Evolutionary conservation across 2,888 invertebrate genomes (phyloP), one percentile per base, ranked within the genome.

Genomic region (Melanchra persicariae): DNA sequence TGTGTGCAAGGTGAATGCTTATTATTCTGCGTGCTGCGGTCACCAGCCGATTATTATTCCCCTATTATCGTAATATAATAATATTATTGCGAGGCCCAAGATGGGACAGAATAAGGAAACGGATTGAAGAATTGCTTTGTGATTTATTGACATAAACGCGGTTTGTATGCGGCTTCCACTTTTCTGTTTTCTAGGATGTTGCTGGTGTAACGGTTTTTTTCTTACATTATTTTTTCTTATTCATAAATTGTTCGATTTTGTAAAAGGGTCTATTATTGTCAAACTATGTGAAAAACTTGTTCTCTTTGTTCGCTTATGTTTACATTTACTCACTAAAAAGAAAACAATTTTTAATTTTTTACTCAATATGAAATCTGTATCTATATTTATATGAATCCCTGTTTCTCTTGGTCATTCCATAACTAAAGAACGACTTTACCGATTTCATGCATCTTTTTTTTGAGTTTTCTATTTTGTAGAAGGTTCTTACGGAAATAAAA

Each of bases 21-120:
- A 85, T 88, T 90, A 91, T 90, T 91, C 81, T 76, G 87, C 87
- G 77, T 76, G 80, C 87, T 93, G 92, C 91, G 92, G 92, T 93
- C 92, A 91, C 90, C 90, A 82, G 77, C 85, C 81, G 86, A 88
- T 91, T 91, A 90, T 90, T 90, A 90, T 91, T 89, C 87, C 78
- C 84, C 84, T 87, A 85, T 91, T 88, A 89, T 91, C 91, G 89
- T 88, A 86, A 89, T 89, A 88, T 89, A 89, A 89, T 88, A 90
- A 90, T 90, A 89, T 89, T 90, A 88, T 89, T 86, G 87, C 88
- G 86, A 83, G 82, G 80, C 83, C 74, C 85, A 82, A 87, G 89
- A 91, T 88, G 88, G 88, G 81, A 83, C 82, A 86, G 87, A 91
- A 94, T 92, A 92, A 93, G 94, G 94, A 94, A 94, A 91, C 88